Evolutionary conservation across 2,888 invertebrate species (phyloP).

Genomic region (Antitype chi): DNA sequence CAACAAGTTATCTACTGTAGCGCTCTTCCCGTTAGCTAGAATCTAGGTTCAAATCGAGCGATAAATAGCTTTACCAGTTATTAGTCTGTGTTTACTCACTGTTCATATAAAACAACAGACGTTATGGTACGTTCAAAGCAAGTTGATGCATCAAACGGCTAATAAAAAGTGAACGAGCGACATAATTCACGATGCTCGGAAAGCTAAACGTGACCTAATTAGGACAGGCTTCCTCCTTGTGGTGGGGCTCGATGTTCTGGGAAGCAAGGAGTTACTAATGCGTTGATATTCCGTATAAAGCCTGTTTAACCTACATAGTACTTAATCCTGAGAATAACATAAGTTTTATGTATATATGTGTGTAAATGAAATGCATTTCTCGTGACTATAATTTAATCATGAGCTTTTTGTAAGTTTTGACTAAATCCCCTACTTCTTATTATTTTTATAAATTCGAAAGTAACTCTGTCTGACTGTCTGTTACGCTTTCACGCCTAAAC

Average conservation of each 20-base stretch:
- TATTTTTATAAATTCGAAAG: no score
- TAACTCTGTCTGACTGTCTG: no score
- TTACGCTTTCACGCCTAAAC: no score
- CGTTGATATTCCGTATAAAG: slow-evolving; percentile 1
- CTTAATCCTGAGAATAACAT: background rate
- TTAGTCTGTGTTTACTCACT: slow-evolving; percentile 50
- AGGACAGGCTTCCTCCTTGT: slow-evolving; percentile 68
- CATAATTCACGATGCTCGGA: slow-evolving; percentile 69
- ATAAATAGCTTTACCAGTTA: slow-evolving; percentile 51
- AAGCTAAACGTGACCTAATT: slow-evolving; percentile 77
- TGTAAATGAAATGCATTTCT: background rate
- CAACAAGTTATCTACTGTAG: slow-evolving; percentile 39
- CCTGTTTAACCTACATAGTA: slow-evolving; percentile 25
- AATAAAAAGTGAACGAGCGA: slow-evolving; percentile 68
- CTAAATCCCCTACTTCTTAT: no score
- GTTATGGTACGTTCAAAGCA: slow-evolving; percentile 58
- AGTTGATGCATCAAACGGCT: slow-evolving; percentile 59
- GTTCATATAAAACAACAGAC: slow-evolving; percentile 54
- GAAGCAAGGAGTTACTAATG: slow-evolving; percentile 11
- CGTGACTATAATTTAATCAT: background rate
- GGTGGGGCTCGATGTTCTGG: slow-evolving; percentile 26
- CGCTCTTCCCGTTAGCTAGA: slow-evolving; percentile 48
- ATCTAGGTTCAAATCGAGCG: slow-evolving; percentile 52
- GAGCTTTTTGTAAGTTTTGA: background rate
- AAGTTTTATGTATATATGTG: background rate